Conservation (phyloP, 2,797 vertebrate species). For the Champsocephalus esox region DNA sequence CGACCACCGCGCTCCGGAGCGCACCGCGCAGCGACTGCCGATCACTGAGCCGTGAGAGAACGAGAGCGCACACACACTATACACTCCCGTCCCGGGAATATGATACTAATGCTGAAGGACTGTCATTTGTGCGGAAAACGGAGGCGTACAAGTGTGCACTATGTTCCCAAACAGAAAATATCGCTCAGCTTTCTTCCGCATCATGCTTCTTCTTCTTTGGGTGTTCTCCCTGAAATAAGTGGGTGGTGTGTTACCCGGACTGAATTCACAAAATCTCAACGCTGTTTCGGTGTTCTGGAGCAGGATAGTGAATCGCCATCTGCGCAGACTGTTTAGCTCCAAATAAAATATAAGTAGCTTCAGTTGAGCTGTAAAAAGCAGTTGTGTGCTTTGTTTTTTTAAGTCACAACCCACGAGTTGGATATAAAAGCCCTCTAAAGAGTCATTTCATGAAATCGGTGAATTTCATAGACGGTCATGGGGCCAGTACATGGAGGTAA, state of each 20-base stretch:
- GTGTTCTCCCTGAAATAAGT: slow-evolving; percentile 5
- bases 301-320: slow-evolving; percentile 12
- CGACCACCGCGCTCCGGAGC: slow-evolving; percentile 44
- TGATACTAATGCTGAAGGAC: slow-evolving; percentile 51
- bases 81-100: slow-evolving; percentile 28
- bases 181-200: slow-evolving; percentile 30
- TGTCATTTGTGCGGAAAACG: slow-evolving; percentile 42
- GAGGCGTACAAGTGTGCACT: slow-evolving; percentile 42
- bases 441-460: slow-evolving; percentile 16
- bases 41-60: slow-evolving; percentile 58
- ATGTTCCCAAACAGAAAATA: slow-evolving; percentile 38
- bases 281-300: slow-evolving; percentile 18
- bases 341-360: background rate
- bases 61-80: background rate
- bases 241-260: slow-evolving; percentile 36
- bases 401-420: background rate
- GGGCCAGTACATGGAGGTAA: no score
- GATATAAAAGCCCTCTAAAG: background rate
- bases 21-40: slow-evolving; percentile 62
- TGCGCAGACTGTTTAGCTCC: background rate
- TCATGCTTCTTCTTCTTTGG: background rate
- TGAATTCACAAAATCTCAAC: slow-evolving; percentile 34
- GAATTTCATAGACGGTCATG: background rate
- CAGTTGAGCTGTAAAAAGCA: background rate
- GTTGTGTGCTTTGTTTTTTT: background rate